Base-by-base conservation (phyloP, 2,888 invertebrate genomes). In the Drosophila koepferae region DNA sequence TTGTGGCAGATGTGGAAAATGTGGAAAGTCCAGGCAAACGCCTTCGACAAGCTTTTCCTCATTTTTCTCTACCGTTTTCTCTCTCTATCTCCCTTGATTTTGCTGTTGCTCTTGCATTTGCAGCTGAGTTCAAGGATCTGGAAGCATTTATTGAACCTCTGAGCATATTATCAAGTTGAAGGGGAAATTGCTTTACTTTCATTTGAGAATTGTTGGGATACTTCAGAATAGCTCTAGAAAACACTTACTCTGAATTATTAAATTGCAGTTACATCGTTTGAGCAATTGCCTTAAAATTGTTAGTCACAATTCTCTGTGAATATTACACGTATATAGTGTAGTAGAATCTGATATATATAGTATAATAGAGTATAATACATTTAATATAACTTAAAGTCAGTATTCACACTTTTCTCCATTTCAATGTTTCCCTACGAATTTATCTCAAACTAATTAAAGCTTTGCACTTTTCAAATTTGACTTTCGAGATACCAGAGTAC, bases 81-180 rank as follows among this genome's bases (percentile, higher is more conserved):
- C 28, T 69, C 38, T 16, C 16, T 31, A 5, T 2, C 38, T 14
- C 6, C 16, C 5, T 14, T 38, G 38, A 14, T 14, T 14, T 38
- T 38, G 14, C 6, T 5, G 4, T 43, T 56, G 20, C 14, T 63
- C 2, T 16, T 63, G 53, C 36, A 63, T 28, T 54, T 65, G 63
- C 56, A 69, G 4, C 41, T 63, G 77, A 80, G 80, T 80, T 82
- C 80, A 78, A 85, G 85, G 65, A 85, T 72, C 60, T 74, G 63
- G 34, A 36, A 41, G 55, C n/a, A 65, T 44, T 60, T 23, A 41
- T 59, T 61, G 41, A 49, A 67, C 62, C 48, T 31, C 36, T 51
- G 31, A 36, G 74, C 63, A 62, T 69, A 73, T 73, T 74, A 78
- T 60, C 63, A 73, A 79, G 44, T 36, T 41, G 28, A 34, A 46